These are phyloP conservation scores for Lepidostoma basale DNA, from an alignment of 1,140 invertebrate genomes.

Conservation along the genomic window DNA sequence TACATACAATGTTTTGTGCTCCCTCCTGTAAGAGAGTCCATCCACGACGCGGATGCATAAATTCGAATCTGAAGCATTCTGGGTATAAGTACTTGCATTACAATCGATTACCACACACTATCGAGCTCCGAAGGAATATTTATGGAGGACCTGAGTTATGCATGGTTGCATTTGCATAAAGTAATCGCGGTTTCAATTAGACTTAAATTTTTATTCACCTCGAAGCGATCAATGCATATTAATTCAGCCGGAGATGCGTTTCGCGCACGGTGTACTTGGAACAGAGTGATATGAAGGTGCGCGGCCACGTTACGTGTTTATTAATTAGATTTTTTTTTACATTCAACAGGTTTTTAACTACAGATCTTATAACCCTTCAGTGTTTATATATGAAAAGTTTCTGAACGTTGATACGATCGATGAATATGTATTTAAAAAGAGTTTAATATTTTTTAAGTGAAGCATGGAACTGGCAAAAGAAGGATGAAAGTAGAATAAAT, in stretches of 20 bases:
- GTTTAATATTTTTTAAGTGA: too few relatives aligned
- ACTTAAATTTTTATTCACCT: constrained; percentile 43
- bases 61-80: constrained; percentile 5
- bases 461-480: too few relatives aligned
- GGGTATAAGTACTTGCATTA: constrained; percentile 7
- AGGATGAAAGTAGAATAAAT: too few relatives aligned
- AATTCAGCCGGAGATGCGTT: constrained; percentile 10
- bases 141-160: constrained; percentile 28
- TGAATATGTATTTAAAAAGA: too few relatives aligned
- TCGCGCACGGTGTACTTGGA: not conserved
- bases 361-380: not conserved
- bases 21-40: too few relatives aligned
- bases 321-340: not conserved
- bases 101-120: constrained; percentile 27
- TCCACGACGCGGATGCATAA: too few relatives aligned
- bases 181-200: constrained; percentile 45
- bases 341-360: constrained; percentile 1
- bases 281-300: too few relatives aligned
- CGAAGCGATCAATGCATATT: constrained; percentile 41
- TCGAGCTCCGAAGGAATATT: constrained; percentile 21
- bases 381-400: too few relatives aligned
- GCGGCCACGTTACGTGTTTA: constrained; percentile 20
- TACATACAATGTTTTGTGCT: too few relatives aligned
- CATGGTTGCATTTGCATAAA: constrained; percentile 43
- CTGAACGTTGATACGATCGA: too few relatives aligned